Base-by-base conservation (phyloP, 2,113 vertebrate species). In the Lipophrys pholis region DNA sequence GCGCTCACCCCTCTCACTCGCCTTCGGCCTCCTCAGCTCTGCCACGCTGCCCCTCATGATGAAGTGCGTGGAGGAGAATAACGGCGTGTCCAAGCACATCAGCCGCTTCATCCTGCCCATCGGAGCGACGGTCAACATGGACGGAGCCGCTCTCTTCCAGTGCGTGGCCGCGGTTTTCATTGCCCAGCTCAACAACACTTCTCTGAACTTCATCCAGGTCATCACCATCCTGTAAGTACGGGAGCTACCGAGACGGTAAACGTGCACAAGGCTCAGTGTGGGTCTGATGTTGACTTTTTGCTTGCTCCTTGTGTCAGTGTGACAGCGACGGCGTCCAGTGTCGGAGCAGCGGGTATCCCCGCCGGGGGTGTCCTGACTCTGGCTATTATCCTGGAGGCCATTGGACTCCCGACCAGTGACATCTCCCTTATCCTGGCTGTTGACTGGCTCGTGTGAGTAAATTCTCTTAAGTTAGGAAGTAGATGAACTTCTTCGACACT, bases 41-140 rank as follows among this genome's bases (percentile, higher is more conserved):
- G 96, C 96, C 84, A 95, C 96, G 0, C 85, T 97, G 57, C 96
- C 95, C 0, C 93, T 96, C 84, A 97, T 97, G 96, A 97, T 97
- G 94, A 96, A 96, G 81, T 96, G 94, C 0, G 95, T 97, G 39
- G 96, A 97, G 88, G 96, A 97, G 82, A 95, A 92, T 35, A 97
- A 96, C 0, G 95, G 96, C 0, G 89, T 97, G 3, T 91, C 94
- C 12, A 97, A 94, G 67, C 95, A 95, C 57, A 97, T 97, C 90
- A 97, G 96, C 85, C 95, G 96, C 6, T 97, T 97, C 82, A 96
- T 97, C 81, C 92, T 97, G 35, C 96, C 96, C 50, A 97, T 97
- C 1, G 96, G 96, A 0, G 96, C 96, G 10, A 97, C 96, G 0
- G 95, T 97, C 61, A 97, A 97, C 93, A 97, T 97, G 96, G 96